Conservation (phyloP, 2,888 invertebrate genomes). For the Erpobdella octoculata region DNA sequence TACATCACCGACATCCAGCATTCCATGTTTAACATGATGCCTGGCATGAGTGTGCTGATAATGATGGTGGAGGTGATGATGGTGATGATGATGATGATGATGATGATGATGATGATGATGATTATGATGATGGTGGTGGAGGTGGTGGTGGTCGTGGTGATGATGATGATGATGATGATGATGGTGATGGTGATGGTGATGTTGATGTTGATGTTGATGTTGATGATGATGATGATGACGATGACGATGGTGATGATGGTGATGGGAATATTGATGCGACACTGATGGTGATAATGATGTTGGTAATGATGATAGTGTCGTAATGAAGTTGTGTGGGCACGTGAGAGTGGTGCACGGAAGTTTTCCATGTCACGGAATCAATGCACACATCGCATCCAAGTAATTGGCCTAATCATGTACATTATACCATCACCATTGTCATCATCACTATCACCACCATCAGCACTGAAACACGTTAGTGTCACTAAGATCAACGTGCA, state of each 20-base stretch:
- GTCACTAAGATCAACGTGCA: too few relatives aligned
- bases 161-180: too few relatives aligned
- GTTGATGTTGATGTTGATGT: constrained; percentile 1
- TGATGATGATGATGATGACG: not conserved
- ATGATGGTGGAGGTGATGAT: too few relatives aligned
- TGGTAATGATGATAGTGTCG: not conserved
- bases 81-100: too few relatives aligned
- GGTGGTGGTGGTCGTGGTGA: too few relatives aligned
- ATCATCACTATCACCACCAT: not conserved
- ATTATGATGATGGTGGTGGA: too few relatives aligned
- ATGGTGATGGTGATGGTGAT: not conserved
- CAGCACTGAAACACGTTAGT: constrained; percentile 1
- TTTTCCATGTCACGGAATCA: constrained; percentile 8
- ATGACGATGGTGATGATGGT: not conserved
- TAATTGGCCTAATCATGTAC: not conserved
- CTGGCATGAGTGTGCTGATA: too few relatives aligned
- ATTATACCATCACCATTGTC: constrained; percentile 16
- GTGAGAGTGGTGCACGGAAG: not conserved
- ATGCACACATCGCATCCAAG: not conserved
- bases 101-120: too few relatives aligned
- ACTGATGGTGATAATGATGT: not conserved
- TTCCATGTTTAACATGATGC: too few relatives aligned
- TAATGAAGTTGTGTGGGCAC: constrained; percentile 4
- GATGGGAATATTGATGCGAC: not conserved
- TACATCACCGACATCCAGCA: too few relatives aligned